These are phyloP conservation scores for Epirrita christyi DNA, from an alignment of 2,888 invertebrate genomes.

Conservation along the genomic window DNA sequence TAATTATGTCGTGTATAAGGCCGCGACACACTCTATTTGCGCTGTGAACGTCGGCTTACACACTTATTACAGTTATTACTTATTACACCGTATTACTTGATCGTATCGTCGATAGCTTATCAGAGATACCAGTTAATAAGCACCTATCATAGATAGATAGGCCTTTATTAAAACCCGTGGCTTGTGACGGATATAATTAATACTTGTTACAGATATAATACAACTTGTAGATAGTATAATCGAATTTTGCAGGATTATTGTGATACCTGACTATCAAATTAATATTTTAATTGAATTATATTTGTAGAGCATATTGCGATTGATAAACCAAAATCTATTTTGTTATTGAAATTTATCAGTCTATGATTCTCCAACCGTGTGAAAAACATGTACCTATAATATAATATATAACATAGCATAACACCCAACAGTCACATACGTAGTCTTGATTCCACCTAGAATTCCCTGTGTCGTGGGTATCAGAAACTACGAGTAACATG, in stretches of 20 bases:
- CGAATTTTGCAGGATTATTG: slow-evolving; percentile 26
- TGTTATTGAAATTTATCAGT: neutral
- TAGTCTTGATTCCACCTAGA: no score
- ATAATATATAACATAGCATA: no score
- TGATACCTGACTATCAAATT: slow-evolving; percentile 11
- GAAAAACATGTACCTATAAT: no score
- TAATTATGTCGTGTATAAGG: no score
- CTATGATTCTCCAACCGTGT: no score
- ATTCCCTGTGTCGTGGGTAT: no score
- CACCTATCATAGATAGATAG: slow-evolving; percentile 22
- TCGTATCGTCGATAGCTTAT: slow-evolving; percentile 28
- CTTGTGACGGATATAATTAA: slow-evolving; percentile 34
- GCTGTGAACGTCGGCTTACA: slow-evolving; percentile 9
- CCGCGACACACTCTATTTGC: slow-evolving; percentile 10
- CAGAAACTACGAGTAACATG: no score
- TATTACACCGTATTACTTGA: slow-evolving; percentile 27
- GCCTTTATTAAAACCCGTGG: slow-evolving; percentile 44
- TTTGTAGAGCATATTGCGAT: neutral
- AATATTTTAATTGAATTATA: slow-evolving; percentile 20
- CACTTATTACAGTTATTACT: slow-evolving; percentile 24
- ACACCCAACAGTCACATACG: no score
- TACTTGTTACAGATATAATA: slow-evolving; percentile 13
- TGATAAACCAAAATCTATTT: neutral
- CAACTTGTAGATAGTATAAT: slow-evolving; percentile 24
- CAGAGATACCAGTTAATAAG: slow-evolving; percentile 39